phyloP scores from a whole-genome alignment of 1,140 invertebrate genomes.

The Hycleus phaleratus region DNA sequence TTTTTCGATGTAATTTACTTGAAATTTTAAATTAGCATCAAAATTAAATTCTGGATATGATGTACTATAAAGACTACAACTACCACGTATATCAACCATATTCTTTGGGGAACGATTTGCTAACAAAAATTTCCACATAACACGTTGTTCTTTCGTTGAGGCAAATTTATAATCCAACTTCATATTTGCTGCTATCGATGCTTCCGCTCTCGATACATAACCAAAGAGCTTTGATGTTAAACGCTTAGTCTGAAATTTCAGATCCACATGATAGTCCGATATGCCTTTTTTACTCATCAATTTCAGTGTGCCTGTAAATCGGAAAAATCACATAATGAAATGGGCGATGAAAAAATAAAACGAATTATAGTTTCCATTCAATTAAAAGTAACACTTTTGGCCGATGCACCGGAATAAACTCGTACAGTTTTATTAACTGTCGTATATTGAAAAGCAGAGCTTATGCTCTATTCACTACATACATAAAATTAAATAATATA shows the following conservation, averaged over 20 bases:
- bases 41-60: conserved; percentile 71
- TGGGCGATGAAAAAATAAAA: not conserved
- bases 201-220: conserved; percentile 52
- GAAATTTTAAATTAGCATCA: conserved; percentile 55
- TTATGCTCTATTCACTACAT: too few relatives aligned
- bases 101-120: conserved; percentile 56
- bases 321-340: not conserved
- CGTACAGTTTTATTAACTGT: too few relatives aligned
- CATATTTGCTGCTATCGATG: conserved; percentile 49
- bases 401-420: too few relatives aligned
- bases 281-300: conserved; percentile 57
- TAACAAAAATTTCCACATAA: conserved; percentile 57
- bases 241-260: conserved; percentile 61
- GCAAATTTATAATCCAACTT: conserved; percentile 61
- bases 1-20: conserved; percentile 41
- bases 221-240: conserved; percentile 58
- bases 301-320: conserved; percentile 43
- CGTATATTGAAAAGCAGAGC: too few relatives aligned
- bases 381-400: too few relatives aligned
- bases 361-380: too few relatives aligned
- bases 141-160: conserved; percentile 55
- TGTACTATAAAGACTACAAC: conserved; percentile 58
- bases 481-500: too few relatives aligned
- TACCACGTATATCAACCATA: conserved; percentile 45
- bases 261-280: conserved; percentile 59